Conservation (phyloP, 1,140 invertebrate genomes). For the Glomeris maerens region DNA sequence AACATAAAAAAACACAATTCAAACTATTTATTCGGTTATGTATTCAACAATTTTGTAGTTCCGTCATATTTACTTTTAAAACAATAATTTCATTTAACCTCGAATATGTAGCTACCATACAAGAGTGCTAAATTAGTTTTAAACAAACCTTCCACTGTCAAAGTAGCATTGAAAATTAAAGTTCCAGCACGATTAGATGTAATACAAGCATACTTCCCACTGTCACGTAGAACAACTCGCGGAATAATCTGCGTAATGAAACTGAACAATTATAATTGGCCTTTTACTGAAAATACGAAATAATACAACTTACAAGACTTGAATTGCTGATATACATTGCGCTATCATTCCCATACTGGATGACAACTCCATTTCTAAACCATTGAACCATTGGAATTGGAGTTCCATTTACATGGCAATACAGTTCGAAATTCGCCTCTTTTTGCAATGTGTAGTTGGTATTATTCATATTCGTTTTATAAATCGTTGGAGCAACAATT, state of each 20-base stretch:
- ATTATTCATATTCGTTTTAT: constrained; percentile 18
- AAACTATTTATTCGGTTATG: background rate
- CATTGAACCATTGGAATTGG: constrained; percentile 18
- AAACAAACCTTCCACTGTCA: constrained; percentile 1
- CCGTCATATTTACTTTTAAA: no score
- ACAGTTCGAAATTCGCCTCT: constrained; percentile 16
- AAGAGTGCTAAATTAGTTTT: background rate
- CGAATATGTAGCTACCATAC: no score
- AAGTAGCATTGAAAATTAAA: background rate
- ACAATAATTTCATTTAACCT: no score
- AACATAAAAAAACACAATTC: background rate
- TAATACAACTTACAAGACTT: constrained; percentile 3
- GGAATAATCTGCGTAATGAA: constrained; percentile 2
- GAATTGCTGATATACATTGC: background rate
- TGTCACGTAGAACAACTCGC: background rate
- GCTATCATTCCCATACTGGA: background rate
- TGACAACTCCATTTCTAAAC: constrained; percentile 13
- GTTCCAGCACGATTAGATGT: constrained; percentile 1
- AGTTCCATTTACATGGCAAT: constrained; percentile 16
- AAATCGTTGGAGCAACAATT: constrained; percentile 7
- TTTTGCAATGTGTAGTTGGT: constrained; percentile 1
- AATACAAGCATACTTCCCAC: constrained; percentile 3
- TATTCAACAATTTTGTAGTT: no score
- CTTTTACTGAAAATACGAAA: constrained; percentile 6
- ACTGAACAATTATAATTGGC: background rate